Base-by-base conservation (phyloP, 2,797 vertebrate species). In the Liasis olivaceus region DNA sequence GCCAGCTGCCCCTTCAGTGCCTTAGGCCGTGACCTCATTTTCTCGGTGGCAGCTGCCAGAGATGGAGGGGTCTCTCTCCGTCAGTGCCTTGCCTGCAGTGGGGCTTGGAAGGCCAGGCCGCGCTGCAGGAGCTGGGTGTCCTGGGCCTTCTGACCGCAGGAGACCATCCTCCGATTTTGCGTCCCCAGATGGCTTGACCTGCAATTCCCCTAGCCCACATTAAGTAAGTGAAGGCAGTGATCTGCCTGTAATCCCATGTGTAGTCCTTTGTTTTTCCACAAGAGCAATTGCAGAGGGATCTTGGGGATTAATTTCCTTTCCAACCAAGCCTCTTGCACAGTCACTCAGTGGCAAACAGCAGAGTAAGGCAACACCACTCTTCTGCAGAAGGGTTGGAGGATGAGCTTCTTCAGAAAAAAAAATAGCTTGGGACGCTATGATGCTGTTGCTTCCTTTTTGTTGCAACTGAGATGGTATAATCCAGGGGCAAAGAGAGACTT, bases 21-120 rank as follows among this genome's bases (percentile, higher is more conserved):
- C 72, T 93, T 91, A 66, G 90, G 31, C 89, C 86, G n/a, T 93
- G 92, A 91, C 92, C 92, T 93, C 92, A 31, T 93, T 93, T 91
- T 93, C 59, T 93, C 89, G 84, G 56, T 62, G 85, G 88, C 89
- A 93, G 90, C 92, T 93, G 89, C 36, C 58, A 24, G 42, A n/a
- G 84, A 42, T 64, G 69, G 56, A 60, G 69, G 56, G 22, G 4
- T 42, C 20, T 22, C 36, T 77, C 24, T 47, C 66, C n/a, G 22
- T 87, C 58, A 9, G 24, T 36, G 54, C 89, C 60, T 59, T 42
- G 51, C 54, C n/a, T 31, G 24, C 36, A 15, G 0, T 9, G 26
- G 24, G 77, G 59, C 1, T 2, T 5, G 36, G n/a, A 51, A 24
- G 62, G 24, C n/a, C 13, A 2, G 22, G 20, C 1, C 54, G 51